Evolutionary conservation across 2,888 invertebrate species (phyloP).

Genomic region (Mechanitis mazaeus): DNA sequence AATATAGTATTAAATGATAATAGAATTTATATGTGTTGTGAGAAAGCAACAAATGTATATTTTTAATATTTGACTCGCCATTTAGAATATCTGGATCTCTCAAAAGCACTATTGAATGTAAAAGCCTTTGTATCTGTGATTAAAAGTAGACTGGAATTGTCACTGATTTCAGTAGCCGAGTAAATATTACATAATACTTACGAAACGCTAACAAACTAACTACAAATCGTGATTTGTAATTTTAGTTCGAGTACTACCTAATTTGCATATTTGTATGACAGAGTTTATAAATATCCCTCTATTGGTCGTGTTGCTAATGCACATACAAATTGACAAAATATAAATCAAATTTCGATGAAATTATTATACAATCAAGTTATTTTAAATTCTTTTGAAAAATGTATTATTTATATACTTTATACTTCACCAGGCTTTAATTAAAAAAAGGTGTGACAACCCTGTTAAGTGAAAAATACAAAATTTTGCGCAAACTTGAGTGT

Average conservation of each 20-base stretch:
- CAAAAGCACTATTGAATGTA: not conserved
- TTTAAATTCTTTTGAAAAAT: too few species aligned
- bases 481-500: not conserved
- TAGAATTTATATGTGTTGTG: too few species aligned
- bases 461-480: constrained; percentile 1
- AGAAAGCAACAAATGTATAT: too few species aligned
- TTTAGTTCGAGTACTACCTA: constrained; percentile 3
- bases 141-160: constrained; percentile 11
- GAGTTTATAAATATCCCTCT: not conserved
- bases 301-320: not conserved
- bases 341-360: too few species aligned
- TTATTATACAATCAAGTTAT: too few species aligned
- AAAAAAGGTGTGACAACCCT: not conserved
- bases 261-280: constrained; percentile 7
- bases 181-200: constrained; percentile 19
- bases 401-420: too few species aligned
- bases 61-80: too few species aligned
- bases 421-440: not conserved
- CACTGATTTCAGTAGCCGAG: constrained; percentile 22
- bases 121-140: not conserved
- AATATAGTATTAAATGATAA: too few species aligned
- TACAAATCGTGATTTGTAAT: constrained; percentile 6
- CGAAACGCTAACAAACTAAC: constrained; percentile 11
- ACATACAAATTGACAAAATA: too few species aligned
- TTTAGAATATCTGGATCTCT: not conserved